Evolutionary conservation across 2,113 vertebrate species (phyloP).

Genomic region (Tichodroma muraria): DNA sequence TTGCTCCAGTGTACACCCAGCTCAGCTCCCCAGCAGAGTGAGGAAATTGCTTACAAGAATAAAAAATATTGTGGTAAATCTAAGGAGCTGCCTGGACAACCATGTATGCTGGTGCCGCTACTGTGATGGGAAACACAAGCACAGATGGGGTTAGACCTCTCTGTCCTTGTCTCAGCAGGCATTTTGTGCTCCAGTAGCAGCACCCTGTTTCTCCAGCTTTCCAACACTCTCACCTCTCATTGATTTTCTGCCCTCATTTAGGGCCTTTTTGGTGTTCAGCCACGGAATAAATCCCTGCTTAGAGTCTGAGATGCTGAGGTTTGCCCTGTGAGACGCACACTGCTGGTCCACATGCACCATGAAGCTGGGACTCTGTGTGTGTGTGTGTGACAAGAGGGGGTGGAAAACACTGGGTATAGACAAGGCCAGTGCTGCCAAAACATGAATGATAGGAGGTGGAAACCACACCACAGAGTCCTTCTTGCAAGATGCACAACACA

Average conservation of each 20-base stretch:
- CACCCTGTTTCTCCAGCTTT: neutral
- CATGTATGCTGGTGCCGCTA: fast-evolving
- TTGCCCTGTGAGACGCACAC: neutral
- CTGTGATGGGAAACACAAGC: neutral
- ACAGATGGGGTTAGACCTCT: neutral
- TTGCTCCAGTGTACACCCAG: neutral
- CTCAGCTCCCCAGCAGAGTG: neutral
- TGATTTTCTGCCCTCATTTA: neutral
- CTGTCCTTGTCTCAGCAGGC: neutral
- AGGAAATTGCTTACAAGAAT: neutral
- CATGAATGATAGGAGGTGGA: neutral
- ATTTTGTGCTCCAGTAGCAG: fast-evolving
- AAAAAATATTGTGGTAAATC: neutral
- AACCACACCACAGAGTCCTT: fast-evolving
- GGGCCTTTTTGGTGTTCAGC: neutral
- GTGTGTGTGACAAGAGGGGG: fast-evolving
- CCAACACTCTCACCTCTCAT: neutral
- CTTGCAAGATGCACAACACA: fast-evolving
- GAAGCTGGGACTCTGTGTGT: neutral
- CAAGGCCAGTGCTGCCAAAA: neutral
- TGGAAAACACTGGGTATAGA: neutral
- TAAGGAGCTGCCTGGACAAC: neutral
- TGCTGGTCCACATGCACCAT: fast-evolving
- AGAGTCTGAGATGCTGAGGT: neutral
- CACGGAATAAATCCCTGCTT: neutral